Base-by-base conservation (phyloP, 2,113 vertebrate genomes). In the Esox niger region DNA sequence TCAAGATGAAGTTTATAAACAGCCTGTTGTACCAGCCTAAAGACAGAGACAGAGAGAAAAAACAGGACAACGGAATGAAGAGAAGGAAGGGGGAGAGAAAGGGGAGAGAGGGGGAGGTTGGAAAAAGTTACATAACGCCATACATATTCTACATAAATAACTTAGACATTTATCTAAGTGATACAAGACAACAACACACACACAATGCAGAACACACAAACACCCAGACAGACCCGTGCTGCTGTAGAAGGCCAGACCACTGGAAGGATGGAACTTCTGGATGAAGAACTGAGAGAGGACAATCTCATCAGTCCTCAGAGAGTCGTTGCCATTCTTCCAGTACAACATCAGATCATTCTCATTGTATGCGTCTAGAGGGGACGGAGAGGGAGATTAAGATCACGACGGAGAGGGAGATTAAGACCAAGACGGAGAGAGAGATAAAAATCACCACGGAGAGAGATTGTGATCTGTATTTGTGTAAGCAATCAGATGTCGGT, bases 291-390 rank as follows among this genome's bases (percentile, higher is more conserved):
- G 94, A 59, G 95, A 96, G 73, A 98, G 80, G 60, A 93, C 90
- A 33, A 97, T 95, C 70, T 95, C 93, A 2, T 96, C 94, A 0
- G 93, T 96, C 78, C 91, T 92, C 52, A 96, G 83, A 33, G 95
- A 96, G 67, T 95, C 93, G 64, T 96, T 95, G 23, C 95, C 95
- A 0, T 91, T 92, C 84, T 95, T 96, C 95, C 95, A 97, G 85
- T 96, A 98, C 0, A 96, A 77, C 94, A 97, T 96, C 66, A 97
- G 84, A 82, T 96, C 95, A 21, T 96, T 94, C 81, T 98, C 95
- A 73, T 91, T 97, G 69, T 95, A 98, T 0, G 95, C 95, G 75
- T 96, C 95, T 97, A 69, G 46, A 56, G 21, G 13, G 9, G 25
- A 52, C 25, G 63, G 47, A 62, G 21, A 11, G 5, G n/a, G 17